Conservation (phyloP, 2,888 invertebrate species). For the Oxystoma pomonae region DNA sequence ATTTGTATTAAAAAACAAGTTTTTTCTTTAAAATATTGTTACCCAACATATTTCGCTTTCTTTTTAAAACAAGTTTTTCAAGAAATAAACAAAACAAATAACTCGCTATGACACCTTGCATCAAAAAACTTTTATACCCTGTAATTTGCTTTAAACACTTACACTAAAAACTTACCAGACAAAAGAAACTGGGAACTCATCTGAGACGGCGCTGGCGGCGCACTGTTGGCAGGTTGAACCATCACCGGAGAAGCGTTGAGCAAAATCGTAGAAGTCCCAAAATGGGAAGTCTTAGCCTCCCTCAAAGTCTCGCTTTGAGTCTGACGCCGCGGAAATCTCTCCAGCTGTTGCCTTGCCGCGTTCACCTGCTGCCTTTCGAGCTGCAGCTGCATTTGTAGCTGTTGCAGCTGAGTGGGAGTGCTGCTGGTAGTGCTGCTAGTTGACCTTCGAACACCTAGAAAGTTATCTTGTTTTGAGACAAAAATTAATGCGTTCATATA, state of each 20-base stretch:
- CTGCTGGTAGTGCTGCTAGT: conserved; percentile 53
- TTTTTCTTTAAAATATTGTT: too few relatives aligned
- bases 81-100: too few relatives aligned
- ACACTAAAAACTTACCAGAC: conserved; percentile 28
- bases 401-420: conserved; percentile 80
- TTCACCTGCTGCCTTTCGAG: conserved; percentile 84
- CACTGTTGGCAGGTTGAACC: conserved; percentile 39
- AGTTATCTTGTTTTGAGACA: background rate
- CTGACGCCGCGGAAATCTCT: conserved; percentile 80
- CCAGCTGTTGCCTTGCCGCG: conserved; percentile 83
- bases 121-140: too few relatives aligned
- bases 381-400: conserved; percentile 93
- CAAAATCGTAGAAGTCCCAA: conserved; percentile 39
- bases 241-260: conserved; percentile 42
- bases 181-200: conserved; percentile 41
- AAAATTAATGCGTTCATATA: background rate
- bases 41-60: too few relatives aligned
- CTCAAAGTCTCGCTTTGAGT: conserved; percentile 53
- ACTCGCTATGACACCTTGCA: too few relatives aligned
- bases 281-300: conserved; percentile 36
- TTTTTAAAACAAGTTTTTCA: too few relatives aligned
- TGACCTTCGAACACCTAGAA: conserved; percentile 67
- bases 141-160: too few relatives aligned
- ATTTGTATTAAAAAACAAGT: too few relatives aligned
- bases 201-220: conserved; percentile 39